Evolutionary conservation across 1,140 invertebrate species (phyloP), one percentile per base, ranked within the genome.

Genomic region (Aethina tumida): DNA sequence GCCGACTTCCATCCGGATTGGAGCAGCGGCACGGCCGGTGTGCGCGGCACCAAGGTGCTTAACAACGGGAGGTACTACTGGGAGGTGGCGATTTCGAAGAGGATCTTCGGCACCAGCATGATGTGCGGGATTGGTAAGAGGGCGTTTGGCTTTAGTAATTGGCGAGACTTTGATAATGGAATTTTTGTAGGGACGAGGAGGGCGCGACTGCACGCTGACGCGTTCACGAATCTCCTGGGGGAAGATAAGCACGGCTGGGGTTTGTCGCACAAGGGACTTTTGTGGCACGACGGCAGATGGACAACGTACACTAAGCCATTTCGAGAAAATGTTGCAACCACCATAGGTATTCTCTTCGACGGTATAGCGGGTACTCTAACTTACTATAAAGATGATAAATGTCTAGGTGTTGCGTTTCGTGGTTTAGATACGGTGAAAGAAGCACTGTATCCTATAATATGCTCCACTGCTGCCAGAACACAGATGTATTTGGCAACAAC

Each of bases 51-150:
- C 9, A 56, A 69, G 6, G 55, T 73, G 1, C 59, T 84, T 1
- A 81, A 81, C 52, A 70, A 74, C 47, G 73, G 71, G 1, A 60
- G 65, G 10, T 75, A 74, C 53, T 83, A 79, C 55, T 83, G 80
- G 79, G 80, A 84, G 56, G 59, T 84, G 17, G 56, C 68, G 22
- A 61, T 83, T 0, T 73, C 73, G 0, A 71, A 77, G 45, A 59
- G 80, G 19, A 67, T 84, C 15, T 83, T 81, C 47, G 81, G 81
- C 16, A 84, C 81, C 0, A 80, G 77, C 39, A 81, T 84, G 63
- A 84, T 84, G 81, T 79, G 84, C 44, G 81, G 81, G 17, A 67
- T 84, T 5, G 77, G 74, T 6, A 82, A 79, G 3, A 60, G 59
- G 9, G 4, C 8, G 9, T 25, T 31, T 7, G 4, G 12, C 9